Evolutionary conservation across 2,888 invertebrate genomes (phyloP).

Genomic region (Rhopalosiphum nymphaeae): DNA sequence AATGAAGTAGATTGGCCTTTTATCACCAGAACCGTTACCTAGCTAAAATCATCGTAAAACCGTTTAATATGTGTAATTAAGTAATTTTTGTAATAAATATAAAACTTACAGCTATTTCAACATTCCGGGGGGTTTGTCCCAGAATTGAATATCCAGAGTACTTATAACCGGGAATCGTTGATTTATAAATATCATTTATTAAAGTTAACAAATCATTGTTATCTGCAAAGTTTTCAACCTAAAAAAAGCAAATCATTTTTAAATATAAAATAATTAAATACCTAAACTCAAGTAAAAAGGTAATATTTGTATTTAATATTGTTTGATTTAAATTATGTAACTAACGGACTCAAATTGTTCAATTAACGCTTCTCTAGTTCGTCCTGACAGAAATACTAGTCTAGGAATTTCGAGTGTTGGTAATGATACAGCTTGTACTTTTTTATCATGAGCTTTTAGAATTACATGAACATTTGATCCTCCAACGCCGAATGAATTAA

Average conservation of each 20-base stretch:
- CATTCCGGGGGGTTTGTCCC: slow-evolving; percentile 22
- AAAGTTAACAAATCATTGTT: slow-evolving; percentile 67
- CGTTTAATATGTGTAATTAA: background rate
- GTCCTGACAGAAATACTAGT: slow-evolving; percentile 72
- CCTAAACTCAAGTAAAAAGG: background rate
- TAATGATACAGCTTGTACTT: slow-evolving; percentile 70
- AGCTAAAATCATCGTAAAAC: slow-evolving; percentile 1
- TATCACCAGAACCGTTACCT: slow-evolving; percentile 17
- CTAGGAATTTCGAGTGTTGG: slow-evolving; percentile 72
- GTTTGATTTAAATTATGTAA: background rate
- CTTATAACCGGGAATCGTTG: slow-evolving; percentile 70
- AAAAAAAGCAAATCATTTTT: background rate
- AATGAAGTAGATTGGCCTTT: slow-evolving; percentile 75
- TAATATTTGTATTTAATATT: background rate
- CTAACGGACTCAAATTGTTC: slow-evolving; percentile 68
- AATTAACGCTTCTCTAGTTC: slow-evolving; percentile 73
- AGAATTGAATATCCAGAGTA: slow-evolving; percentile 54
- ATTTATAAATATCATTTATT: slow-evolving; percentile 69
- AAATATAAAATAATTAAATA: background rate
- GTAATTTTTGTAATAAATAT: background rate
- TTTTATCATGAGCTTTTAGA: slow-evolving; percentile 62
- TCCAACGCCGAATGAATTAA: slow-evolving; percentile 67
- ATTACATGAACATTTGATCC: slow-evolving; percentile 66
- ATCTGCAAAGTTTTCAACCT: slow-evolving; percentile 49
- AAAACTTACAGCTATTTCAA: slow-evolving; percentile 48